Conservation (phyloP, 2,113 vertebrate species). For the Halichoeres trimaculatus region DNA sequence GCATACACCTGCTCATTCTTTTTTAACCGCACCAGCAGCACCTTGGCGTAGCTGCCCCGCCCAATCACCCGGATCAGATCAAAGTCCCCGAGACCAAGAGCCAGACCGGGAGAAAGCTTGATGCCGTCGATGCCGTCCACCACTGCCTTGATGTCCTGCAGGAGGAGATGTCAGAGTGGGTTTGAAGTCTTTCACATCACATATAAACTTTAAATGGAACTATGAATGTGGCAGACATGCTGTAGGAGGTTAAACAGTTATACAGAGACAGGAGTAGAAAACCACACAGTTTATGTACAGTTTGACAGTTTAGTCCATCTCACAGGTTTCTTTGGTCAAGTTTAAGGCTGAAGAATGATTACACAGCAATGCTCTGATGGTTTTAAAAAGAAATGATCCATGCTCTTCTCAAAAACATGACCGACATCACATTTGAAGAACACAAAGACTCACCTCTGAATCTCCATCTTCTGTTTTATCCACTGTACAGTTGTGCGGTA, state of each 20-base stretch:
- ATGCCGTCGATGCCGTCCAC: conserved; percentile 96
- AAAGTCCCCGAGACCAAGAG: conserved; percentile 94
- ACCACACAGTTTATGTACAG: too few species aligned
- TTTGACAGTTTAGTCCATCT: too few species aligned
- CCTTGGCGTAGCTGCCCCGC: conserved; percentile 97
- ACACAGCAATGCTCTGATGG: too few species aligned
- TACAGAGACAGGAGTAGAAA: too few species aligned
- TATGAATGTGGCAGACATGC: too few species aligned
- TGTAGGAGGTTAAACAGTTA: too few species aligned
- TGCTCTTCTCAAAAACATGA: too few species aligned
- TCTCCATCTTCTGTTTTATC: conserved; percentile 89
- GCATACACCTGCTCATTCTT: conserved; percentile 95
- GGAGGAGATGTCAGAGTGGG: not conserved
- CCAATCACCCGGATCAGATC: conserved; percentile 97
- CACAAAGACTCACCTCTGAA: conserved; percentile 85
- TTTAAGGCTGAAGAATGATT: too few species aligned
- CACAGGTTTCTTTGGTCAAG: too few species aligned
- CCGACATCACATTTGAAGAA: too few species aligned
- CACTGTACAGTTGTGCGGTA: conserved; percentile 89
- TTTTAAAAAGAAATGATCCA: too few species aligned
- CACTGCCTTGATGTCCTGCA: conserved; percentile 92
- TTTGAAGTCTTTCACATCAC: not conserved
- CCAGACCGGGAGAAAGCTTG: conserved; percentile 92
- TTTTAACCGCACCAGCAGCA: conserved; percentile 95
- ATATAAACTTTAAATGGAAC: too few species aligned